Percentiles rank a stretch among this genome's conserved stretches.
These are phyloP conservation scores for Thecophora atra DNA, from an alignment of 2,888 invertebrate genomes.

Conservation along the genomic window DNA sequence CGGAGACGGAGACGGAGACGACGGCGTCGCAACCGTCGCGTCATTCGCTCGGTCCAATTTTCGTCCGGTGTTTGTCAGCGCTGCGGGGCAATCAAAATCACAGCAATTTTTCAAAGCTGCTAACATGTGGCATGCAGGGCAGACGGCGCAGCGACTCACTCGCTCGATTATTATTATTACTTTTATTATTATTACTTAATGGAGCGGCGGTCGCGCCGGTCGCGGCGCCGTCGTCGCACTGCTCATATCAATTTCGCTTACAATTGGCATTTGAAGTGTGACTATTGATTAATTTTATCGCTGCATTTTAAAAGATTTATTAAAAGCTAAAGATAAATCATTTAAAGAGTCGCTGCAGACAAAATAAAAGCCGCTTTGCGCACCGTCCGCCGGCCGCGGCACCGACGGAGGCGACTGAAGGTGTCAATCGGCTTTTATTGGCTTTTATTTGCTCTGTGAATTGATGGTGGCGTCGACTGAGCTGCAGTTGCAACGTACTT, in stretches of 20 bases:
- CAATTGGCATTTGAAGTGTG: constrained; percentile 28
- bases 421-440: constrained; percentile 12
- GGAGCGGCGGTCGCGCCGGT: constrained; percentile 21
- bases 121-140: constrained; percentile 18
- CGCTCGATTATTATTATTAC: background rate
- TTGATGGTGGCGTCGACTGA: background rate
- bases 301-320: constrained; percentile 35
- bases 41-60: background rate
- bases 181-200: constrained; percentile 32
- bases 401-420: background rate
- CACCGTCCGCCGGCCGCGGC: too few relatives aligned
- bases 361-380: background rate
- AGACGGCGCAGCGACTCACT: background rate
- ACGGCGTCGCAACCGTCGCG: background rate
- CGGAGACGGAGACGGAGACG: constrained; percentile 13
- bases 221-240: background rate
- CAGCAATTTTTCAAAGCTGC: constrained; percentile 30
- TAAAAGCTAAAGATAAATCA: constrained; percentile 34
- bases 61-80: constrained; percentile 5
- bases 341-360: constrained; percentile 7
- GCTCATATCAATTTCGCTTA: constrained; percentile 22
- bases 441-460: background rate
- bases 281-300: constrained; percentile 36
- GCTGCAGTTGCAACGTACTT: too few relatives aligned
- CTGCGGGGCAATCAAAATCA: constrained; percentile 31